A percentile compares a stretch with the other conserved stretches of the same genome.
phyloP scores from a whole-genome alignment of 2,797 vertebrate species.

The Galagoides demidoff region DNA sequence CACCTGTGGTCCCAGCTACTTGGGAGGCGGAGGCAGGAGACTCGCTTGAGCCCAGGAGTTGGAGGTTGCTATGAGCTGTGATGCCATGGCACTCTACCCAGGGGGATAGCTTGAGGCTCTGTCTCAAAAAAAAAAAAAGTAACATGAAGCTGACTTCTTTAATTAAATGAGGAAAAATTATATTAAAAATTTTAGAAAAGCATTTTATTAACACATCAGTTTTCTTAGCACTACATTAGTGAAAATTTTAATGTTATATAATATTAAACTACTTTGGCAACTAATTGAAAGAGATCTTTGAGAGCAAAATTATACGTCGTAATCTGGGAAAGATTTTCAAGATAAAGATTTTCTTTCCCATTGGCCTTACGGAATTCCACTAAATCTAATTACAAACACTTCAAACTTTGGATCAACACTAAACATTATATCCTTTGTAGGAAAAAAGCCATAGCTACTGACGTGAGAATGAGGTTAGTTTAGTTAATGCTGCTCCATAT shows the following conservation, averaged over 20 bases:
- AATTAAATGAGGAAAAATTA: slow-evolving; percentile 27
- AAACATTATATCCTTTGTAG: neutral
- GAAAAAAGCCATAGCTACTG: slow-evolving; percentile 7
- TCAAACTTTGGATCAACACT: neutral
- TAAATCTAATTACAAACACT: slow-evolving; percentile 17
- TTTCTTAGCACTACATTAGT: neutral
- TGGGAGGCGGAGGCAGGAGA: too few species aligned
- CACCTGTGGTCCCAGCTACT: too few species aligned
- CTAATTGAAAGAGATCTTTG: neutral
- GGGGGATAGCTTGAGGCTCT: too few species aligned
- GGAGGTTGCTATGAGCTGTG: too few species aligned
- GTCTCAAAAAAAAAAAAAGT: neutral
- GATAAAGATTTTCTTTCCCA: neutral
- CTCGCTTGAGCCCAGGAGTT: too few species aligned
- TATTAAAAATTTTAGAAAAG: neutral
- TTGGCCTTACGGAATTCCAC: neutral
- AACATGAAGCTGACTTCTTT: neutral
- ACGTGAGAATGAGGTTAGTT: neutral
- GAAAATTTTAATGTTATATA: neutral
- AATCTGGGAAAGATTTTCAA: neutral
- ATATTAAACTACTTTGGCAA: neutral
- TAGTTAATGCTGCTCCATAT: neutral
- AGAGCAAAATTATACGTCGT: neutral
- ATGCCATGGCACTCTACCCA: too few species aligned
- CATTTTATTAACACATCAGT: neutral